Conservation (phyloP, 1,140 invertebrate species). For the Lordiphosa mommai region DNA sequence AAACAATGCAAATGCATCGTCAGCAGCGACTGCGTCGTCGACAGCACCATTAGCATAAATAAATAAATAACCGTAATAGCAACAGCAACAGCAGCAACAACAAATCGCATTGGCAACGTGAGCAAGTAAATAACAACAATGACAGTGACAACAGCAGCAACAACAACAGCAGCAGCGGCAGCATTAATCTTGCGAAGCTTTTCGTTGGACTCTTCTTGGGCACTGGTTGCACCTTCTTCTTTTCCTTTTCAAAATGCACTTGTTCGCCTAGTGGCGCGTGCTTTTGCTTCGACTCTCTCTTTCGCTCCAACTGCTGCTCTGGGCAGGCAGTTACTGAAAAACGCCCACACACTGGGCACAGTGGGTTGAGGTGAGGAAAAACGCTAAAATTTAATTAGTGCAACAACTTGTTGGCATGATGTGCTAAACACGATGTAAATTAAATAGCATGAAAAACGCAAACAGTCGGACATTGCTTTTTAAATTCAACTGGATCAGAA, state of each 20-base stretch:
- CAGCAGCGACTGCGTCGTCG: conserved; percentile 33
- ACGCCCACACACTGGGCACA: conserved; percentile 29
- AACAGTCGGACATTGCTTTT: too few species aligned
- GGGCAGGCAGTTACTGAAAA: conserved; percentile 20
- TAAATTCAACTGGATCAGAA: too few species aligned
- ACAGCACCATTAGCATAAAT: conserved; percentile 70
- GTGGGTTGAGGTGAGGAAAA: conserved; percentile 14
- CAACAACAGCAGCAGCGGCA: conserved; percentile 27
- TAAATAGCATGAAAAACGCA: background rate
- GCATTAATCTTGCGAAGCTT: conserved; percentile 52
- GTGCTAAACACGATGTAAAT: too few species aligned
- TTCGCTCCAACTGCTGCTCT: background rate
- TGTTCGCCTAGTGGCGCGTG: conserved; percentile 36
- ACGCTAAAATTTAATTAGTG: background rate
- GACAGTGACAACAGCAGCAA: conserved; percentile 26
- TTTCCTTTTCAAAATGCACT: conserved; percentile 35
- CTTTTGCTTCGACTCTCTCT: conserved; percentile 11
- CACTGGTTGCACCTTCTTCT: conserved; percentile 20
- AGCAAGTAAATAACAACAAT: conserved; percentile 51
- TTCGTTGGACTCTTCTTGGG: conserved; percentile 34
- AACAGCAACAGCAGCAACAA: conserved; percentile 23
- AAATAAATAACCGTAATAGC: conserved; percentile 69
- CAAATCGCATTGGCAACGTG: conserved; percentile 34
- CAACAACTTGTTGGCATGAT: background rate
- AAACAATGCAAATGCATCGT: conserved; percentile 62